Evolutionary conservation across 2,888 invertebrate genomes (phyloP).

Genomic region (Hartigia nigra): DNA sequence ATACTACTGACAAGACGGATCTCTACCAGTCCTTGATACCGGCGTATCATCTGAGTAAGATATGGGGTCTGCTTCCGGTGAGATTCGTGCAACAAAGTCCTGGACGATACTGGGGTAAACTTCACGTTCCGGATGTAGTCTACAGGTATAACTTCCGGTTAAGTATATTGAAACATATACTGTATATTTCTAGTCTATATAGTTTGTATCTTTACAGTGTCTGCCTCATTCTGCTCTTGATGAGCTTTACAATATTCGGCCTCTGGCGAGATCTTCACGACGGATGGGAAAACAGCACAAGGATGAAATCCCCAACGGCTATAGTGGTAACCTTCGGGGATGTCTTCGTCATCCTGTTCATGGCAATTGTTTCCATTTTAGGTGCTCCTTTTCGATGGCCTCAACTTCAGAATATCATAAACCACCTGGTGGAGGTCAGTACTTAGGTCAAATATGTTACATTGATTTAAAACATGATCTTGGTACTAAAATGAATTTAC

Average conservation of each 20-base stretch:
- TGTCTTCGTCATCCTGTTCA: constrained; percentile 69
- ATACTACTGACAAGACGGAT: constrained; percentile 40
- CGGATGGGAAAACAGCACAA: constrained; percentile 69
- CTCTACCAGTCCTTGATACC: constrained; percentile 55
- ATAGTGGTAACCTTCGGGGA: constrained; percentile 71
- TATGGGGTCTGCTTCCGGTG: constrained; percentile 55
- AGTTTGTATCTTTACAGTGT: constrained; percentile 29
- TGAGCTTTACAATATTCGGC: constrained; percentile 63
- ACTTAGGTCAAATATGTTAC: background rate
- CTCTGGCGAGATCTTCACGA: constrained; percentile 69
- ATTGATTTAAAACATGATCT: background rate
- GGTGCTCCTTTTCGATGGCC: constrained; percentile 69
- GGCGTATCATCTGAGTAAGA: constrained; percentile 55
- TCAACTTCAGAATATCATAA: constrained; percentile 68
- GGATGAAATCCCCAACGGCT: constrained; percentile 70
- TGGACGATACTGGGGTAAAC: constrained; percentile 45
- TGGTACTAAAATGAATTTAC: background rate
- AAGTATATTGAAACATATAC: background rate
- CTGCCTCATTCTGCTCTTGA: constrained; percentile 36
- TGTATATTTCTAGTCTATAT: background rate
- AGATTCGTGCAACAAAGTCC: constrained; percentile 40
- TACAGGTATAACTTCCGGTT: constrained; percentile 49
- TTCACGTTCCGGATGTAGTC: constrained; percentile 37
- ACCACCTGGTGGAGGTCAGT: constrained; percentile 67
- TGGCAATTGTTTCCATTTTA: constrained; percentile 69